Percentiles rank a stretch among this genome's conserved stretches.
Conservation (phyloP, 2,113 vertebrate genomes). For the Poeciliopsis turrubarensis region DNA sequence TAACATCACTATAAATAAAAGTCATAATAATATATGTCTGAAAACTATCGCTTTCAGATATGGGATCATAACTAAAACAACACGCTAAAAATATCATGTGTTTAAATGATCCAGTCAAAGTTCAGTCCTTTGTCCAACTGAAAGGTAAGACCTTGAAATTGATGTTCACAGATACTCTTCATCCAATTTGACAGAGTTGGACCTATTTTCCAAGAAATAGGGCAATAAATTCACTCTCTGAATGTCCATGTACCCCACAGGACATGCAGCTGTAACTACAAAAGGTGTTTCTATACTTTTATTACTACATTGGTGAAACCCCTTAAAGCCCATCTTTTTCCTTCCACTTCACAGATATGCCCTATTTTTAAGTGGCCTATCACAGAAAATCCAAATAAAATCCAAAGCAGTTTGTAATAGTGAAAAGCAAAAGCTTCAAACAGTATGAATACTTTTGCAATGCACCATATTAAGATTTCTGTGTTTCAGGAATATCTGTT, state of each 20-base stretch:
- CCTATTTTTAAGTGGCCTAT: neutral
- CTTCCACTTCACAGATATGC: neutral
- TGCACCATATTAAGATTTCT: constrained; percentile 20
- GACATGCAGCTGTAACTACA: neutral
- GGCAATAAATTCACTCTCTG: neutral
- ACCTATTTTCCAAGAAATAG: neutral
- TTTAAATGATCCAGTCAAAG: neutral
- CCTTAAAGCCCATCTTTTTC: neutral
- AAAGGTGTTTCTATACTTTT: neutral
- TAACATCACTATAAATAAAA: neutral
- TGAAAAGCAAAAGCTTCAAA: neutral
- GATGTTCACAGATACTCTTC: neutral
- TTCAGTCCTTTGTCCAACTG: neutral
- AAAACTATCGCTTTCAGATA: neutral
- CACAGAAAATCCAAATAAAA: neutral
- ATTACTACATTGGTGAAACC: neutral
- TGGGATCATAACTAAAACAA: neutral
- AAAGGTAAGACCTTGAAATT: neutral
- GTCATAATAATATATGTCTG: neutral
- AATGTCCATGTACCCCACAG: neutral
- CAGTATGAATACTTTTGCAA: neutral
- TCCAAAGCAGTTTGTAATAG: neutral
- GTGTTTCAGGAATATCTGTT: constrained; percentile 36
- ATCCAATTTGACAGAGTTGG: neutral
- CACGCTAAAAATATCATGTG: neutral